phyloP scores from a whole-genome alignment of 2,797 vertebrate genomes.

The Philypnodon macrostomus region DNA sequence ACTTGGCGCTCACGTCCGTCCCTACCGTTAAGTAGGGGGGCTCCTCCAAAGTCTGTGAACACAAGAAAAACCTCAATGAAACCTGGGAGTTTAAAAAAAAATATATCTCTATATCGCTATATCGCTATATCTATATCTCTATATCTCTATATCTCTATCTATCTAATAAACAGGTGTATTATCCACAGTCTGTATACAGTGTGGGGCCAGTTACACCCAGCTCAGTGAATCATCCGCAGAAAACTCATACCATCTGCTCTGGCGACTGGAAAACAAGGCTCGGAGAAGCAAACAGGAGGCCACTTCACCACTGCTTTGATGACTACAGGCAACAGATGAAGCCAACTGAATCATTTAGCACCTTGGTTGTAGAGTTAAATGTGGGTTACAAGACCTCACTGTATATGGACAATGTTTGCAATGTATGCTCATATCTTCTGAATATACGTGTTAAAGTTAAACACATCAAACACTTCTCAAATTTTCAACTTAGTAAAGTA shows the following conservation, averaged over 20 bases:
- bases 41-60: conserved; percentile 78
- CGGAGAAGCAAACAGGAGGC: conserved; percentile 60
- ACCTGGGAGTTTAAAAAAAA: background rate
- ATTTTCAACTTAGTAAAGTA: no score
- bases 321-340: conserved; percentile 39
- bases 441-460: no score
- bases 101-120: no score
- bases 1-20: conserved; percentile 85
- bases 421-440: no score
- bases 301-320: conserved; percentile 61
- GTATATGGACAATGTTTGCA: background rate
- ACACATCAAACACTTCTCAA: no score
- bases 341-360: conserved; percentile 38
- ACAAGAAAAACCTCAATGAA: conserved; percentile 2
- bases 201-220: conserved; percentile 30
- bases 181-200: conserved; percentile 18
- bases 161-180: conserved; percentile 36
- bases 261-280: conserved; percentile 63
- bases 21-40: conserved; percentile 84
- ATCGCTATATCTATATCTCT: no score
- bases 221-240: conserved; percentile 61
- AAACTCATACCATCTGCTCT: conserved; percentile 71
- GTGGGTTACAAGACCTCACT: background rate
- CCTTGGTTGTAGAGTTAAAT: conserved; percentile 31
- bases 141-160: no score